phyloP scores from a whole-genome alignment of 1,140 invertebrate species.

The Himalopsyche phryganea region DNA sequence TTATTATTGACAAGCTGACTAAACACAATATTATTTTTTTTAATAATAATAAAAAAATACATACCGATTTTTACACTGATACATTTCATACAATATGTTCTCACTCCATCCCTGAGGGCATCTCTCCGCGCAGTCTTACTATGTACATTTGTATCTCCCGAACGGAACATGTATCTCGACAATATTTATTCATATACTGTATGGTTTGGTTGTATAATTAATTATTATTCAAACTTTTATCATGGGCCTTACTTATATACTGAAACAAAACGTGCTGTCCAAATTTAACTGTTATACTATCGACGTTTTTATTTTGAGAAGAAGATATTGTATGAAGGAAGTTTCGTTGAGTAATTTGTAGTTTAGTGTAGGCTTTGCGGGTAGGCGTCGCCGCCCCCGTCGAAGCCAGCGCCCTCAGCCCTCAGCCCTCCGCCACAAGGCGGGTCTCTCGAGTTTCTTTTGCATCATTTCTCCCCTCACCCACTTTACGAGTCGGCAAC shows the following conservation, averaged over 20 bases:
- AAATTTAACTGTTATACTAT: constrained; percentile 40
- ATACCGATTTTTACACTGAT: too few species aligned
- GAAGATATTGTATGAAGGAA: constrained; percentile 18
- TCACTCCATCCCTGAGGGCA: not conserved
- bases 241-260: constrained; percentile 53
- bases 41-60: too few species aligned
- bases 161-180: constrained; percentile 49
- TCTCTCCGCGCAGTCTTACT: constrained; percentile 3
- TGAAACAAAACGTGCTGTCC: constrained; percentile 45
- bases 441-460: constrained; percentile 9
- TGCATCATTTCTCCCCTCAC: constrained; percentile 27
- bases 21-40: too few species aligned
- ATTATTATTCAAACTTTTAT: constrained; percentile 47
- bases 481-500: constrained; percentile 38
- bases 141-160: constrained; percentile 37
- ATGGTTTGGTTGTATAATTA: constrained; percentile 39
- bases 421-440: constrained; percentile 1
- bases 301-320: constrained; percentile 24
- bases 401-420: not conserved
- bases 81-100: too few species aligned
- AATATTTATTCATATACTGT: constrained; percentile 50
- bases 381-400: not conserved
- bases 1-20: too few species aligned
- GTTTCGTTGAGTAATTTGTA: constrained; percentile 6
- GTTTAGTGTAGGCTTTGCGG: not conserved